A percentile compares a stretch with the other conserved stretches of the same genome.
Evolutionary conservation across 2,113 vertebrate genomes (phyloP).

Genomic region (Pithys albifrons): DNA sequence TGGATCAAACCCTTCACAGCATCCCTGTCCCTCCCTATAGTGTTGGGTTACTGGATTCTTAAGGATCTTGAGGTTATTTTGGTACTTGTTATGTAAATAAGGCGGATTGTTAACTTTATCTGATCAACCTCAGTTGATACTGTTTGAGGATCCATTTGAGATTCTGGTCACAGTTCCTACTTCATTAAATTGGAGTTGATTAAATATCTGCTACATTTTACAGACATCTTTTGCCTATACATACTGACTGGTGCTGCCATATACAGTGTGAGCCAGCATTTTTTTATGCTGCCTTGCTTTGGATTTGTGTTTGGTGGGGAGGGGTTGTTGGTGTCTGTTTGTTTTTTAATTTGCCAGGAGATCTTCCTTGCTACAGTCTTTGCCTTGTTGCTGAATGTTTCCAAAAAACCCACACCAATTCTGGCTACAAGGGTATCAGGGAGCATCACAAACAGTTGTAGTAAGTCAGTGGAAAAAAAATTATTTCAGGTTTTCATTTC

Average conservation of each 20-base stretch:
- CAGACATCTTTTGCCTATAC: not conserved
- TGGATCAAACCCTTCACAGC: not conserved
- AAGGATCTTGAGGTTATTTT: not conserved
- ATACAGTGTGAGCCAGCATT: not conserved
- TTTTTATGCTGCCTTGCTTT: not conserved
- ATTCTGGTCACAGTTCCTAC: not conserved
- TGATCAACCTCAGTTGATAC: not conserved
- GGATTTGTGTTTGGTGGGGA: not conserved
- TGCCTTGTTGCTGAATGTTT: not conserved
- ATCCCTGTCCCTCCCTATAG: not conserved
- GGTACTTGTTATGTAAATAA: not conserved
- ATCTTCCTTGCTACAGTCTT: not conserved
- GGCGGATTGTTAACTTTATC: not conserved
- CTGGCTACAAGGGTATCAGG: not conserved
- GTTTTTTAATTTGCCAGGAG: not conserved
- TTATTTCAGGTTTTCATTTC: not conserved
- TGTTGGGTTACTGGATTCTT: not conserved
- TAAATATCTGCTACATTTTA: not conserved
- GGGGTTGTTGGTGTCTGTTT: not conserved
- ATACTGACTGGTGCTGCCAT: not conserved
- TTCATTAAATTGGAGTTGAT: not conserved
- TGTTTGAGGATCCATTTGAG: not conserved
- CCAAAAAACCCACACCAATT: not conserved
- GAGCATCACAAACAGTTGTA: not conserved
- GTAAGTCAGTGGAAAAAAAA: not conserved